phyloP scores from a whole-genome alignment of 2,888 invertebrate genomes.

The Chaitophorus viminalis region DNA sequence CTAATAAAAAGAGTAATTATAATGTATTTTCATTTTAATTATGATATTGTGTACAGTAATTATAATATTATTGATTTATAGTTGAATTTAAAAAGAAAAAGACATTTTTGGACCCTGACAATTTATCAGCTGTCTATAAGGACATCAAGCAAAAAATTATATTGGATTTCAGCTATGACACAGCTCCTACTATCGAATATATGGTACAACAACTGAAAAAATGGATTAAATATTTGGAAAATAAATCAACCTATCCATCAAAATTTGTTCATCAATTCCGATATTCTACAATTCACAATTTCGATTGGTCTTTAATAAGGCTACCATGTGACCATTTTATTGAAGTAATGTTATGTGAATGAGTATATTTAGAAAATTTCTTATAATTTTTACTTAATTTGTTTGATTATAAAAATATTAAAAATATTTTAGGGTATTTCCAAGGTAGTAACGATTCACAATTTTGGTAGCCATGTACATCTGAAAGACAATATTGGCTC shows the following conservation, averaged over 20 bases:
- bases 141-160: not conserved
- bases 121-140: not conserved
- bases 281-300: constrained; percentile 16
- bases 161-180: not conserved
- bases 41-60: not conserved
- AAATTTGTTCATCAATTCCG: not conserved
- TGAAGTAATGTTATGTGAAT: constrained; percentile 27
- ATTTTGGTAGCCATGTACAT: constrained; percentile 36
- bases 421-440: constrained; percentile 32
- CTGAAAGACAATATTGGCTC: constrained; percentile 19
- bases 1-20: not conserved
- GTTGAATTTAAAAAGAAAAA: constrained; percentile 6
- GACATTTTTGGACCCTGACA: constrained; percentile 13
- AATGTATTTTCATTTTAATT: not conserved
- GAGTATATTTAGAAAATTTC: not conserved
- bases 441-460: constrained; percentile 4
- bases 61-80: constrained; percentile 8
- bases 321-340: constrained; percentile 17
- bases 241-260: not conserved
- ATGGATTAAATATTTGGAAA: constrained; percentile 36
- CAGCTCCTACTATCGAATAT: not conserved
- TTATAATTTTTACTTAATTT: not conserved
- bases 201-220: not conserved
- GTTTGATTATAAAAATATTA: too few relatives aligned
- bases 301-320: constrained; percentile 45